Base-by-base conservation (phyloP, 1,140 invertebrate species). In the Antheraea pernyi region DNA sequence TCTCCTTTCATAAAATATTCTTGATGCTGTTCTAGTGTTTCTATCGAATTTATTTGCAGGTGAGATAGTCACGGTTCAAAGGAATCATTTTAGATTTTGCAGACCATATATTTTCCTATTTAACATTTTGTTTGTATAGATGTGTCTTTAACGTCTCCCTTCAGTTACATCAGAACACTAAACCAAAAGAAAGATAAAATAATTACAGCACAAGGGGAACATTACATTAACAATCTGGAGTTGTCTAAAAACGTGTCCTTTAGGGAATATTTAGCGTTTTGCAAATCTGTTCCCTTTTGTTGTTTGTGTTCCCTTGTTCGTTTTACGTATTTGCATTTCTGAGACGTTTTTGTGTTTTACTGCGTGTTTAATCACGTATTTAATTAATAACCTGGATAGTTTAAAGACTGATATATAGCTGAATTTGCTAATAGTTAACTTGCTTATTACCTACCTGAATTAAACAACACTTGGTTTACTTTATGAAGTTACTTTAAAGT, bases 1-100 rank as follows among this genome's bases (percentile, higher is more conserved):
- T 66, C 63, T 75, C 72, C 69, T 76, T 81, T 75, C 78, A 83
- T 83, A 77, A 83, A 85, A 81, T 81, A 85, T 83, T 82, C 82
- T 80, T 75, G 65, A 71, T 73, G 46, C 16, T 53, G 79, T 82
- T 80, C 80, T 79, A 78, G 76, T 74, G 71, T 76, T 74, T 76
- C 76, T 74, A 77, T 81, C 74, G 68, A 76, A 79, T 78, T 73
- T 76, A 68, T 69, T 74, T 68, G 53, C 60, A 71, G 70, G 53
- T 67, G 68, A 71, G 60, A 61, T 22, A 22, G 36, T 61, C 16
- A 61, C 19, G 9, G 19, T 22, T 61, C 59, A 61, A 19, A 19
- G 30, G 16, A 61, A 19, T 19, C 16, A 30, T 22, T 30, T 61
- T 61, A 61, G 19, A 53, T 16, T 53, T 53, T 16, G 11, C 11